phyloP scores from a whole-genome alignment of 2,888 invertebrate genomes.

The Synanthedon andrenaeformis region DNA sequence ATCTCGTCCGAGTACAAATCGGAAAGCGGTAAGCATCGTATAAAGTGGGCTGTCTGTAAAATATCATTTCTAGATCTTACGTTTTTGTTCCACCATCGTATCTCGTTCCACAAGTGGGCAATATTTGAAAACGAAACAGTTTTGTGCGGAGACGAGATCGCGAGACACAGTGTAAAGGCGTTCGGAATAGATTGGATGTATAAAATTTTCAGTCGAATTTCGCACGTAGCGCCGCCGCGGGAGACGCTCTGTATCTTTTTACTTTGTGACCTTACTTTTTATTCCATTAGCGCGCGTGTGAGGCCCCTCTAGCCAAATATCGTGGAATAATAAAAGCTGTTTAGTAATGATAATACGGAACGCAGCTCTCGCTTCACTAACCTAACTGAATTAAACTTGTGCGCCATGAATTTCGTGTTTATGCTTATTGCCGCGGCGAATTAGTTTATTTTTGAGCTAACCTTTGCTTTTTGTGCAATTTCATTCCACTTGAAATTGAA shows the following conservation, averaged over 20 bases:
- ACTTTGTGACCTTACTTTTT: conserved; percentile 71
- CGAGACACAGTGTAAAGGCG: conserved; percentile 66
- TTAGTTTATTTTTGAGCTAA: conserved; percentile 33
- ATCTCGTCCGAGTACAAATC: conserved; percentile 60
- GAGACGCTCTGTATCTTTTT: conserved; percentile 66
- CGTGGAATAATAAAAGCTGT: conserved; percentile 68
- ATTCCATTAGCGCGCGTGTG: conserved; percentile 68
- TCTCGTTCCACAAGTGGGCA: conserved; percentile 69
- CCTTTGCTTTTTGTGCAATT: conserved; percentile 17
- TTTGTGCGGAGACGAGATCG: conserved; percentile 56
- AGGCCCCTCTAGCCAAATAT: conserved; percentile 66
- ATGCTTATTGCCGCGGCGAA: conserved; percentile 37
- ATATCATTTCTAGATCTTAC: conserved; percentile 61
- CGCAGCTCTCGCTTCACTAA: conserved; percentile 45
- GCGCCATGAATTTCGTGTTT: conserved; percentile 42
- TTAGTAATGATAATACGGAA: conserved; percentile 66
- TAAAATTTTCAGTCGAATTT: conserved; percentile 70
- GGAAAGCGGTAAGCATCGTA: conserved; percentile 63
- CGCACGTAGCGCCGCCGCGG: conserved; percentile 62
- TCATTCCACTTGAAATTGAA: neutral
- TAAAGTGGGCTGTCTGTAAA: conserved; percentile 64
- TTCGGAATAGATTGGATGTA: conserved; percentile 68
- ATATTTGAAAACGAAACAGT: conserved; percentile 70
- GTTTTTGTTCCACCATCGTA: conserved; percentile 61
- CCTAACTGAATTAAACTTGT: conserved; percentile 59